phyloP scores from a whole-genome alignment of 1,140 invertebrate species.

The Drosophila repletoides region DNA sequence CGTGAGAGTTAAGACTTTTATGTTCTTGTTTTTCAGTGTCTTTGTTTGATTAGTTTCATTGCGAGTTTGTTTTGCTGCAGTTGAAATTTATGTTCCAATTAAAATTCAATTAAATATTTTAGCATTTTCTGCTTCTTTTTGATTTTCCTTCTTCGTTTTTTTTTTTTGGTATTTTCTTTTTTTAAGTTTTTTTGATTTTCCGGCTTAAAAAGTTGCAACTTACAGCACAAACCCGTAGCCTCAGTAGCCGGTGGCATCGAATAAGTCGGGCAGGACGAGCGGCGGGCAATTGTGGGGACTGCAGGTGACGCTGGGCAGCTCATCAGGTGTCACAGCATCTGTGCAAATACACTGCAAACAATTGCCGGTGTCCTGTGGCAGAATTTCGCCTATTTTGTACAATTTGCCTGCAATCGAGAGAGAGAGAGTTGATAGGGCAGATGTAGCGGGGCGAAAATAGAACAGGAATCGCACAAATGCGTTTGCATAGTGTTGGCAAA shows the following conservation, averaged over 20 bases:
- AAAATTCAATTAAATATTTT: conserved; percentile 34
- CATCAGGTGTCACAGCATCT: conserved; percentile 81
- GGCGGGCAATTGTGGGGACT: conserved; percentile 85
- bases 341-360: conserved; percentile 87
- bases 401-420: conserved; percentile 83
- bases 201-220: conserved; percentile 29
- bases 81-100: conserved; percentile 29
- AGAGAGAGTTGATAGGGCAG: no score
- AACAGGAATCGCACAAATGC: no score
- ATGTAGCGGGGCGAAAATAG: no score
- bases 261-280: conserved; percentile 80
- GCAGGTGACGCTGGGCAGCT: conserved; percentile 86
- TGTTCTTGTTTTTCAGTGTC: background rate
- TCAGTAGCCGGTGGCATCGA: conserved; percentile 82
- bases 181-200: background rate
- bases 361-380: conserved; percentile 87
- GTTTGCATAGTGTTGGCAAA: no score
- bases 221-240: conserved; percentile 75
- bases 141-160: background rate
- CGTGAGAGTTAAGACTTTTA: no score
- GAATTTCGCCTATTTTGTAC: conserved; percentile 85
- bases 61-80: conserved; percentile 29
- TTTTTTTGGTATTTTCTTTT: background rate
- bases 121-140: background rate
- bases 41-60: conserved; percentile 28